Percentiles rank a stretch among this genome's conserved stretches.
phyloP scores from a whole-genome alignment of 2,113 vertebrate genomes.

The Ctenomys sociabilis region DNA sequence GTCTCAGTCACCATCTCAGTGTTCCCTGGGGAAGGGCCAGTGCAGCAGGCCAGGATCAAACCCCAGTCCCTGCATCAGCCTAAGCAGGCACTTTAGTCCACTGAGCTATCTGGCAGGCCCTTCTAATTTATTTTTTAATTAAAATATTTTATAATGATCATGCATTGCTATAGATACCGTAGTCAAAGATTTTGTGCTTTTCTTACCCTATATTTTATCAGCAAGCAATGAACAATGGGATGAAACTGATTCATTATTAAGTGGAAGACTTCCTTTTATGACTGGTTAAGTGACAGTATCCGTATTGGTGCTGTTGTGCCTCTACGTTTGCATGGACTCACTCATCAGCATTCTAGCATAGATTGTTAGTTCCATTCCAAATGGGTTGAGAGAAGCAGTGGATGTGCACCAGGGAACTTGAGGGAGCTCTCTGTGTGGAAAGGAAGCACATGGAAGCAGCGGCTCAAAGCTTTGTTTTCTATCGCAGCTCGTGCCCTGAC shows the following conservation, averaged over 20 bases:
- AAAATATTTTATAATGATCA: not conserved
- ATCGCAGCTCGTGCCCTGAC: slow-evolving; percentile 91
- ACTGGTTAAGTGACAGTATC: not conserved
- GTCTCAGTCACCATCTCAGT: no score
- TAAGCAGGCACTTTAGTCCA: no score
- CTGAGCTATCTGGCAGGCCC: no score
- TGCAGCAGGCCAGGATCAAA: no score
- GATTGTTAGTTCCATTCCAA: not conserved
- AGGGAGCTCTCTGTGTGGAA: not conserved
- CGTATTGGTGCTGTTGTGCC: not conserved
- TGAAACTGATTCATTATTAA: not conserved
- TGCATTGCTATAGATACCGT: not conserved
- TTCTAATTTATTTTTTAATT: not conserved
- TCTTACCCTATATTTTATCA: not conserved
- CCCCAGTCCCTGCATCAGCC: no score
- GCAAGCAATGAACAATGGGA: not conserved
- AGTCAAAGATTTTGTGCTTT: not conserved
- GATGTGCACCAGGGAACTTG: rapidly evolving
- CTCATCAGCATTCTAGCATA: not conserved
- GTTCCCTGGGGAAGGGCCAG: no score
- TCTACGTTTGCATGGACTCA: not conserved
- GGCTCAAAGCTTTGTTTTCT: slow-evolving; percentile 37
- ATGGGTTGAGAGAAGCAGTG: not conserved
- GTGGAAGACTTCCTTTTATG: not conserved
- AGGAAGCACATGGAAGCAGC: not conserved